Evolutionary conservation across 2,797 vertebrate genomes (phyloP).

Genomic region (Astyanax mexicanus): DNA sequence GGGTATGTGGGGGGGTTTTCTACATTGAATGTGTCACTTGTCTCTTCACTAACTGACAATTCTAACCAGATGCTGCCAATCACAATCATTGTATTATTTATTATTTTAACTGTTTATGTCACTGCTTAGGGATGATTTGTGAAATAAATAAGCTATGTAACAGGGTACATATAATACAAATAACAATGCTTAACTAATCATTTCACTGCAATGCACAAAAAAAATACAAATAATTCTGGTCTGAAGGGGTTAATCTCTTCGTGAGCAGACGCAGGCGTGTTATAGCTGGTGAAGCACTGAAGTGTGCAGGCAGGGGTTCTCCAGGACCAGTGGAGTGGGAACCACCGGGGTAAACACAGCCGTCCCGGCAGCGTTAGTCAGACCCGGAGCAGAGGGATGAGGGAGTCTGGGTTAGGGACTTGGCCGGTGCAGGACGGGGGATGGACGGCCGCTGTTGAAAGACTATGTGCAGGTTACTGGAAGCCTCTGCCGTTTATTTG

Average conservation of each 20-base stretch:
- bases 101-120: too few species aligned
- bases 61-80: too few species aligned
- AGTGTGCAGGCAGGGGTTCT: background rate
- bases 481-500: constrained; percentile 63
- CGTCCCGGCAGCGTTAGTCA: background rate
- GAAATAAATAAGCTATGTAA: too few species aligned
- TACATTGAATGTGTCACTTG: too few species aligned
- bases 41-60: too few species aligned
- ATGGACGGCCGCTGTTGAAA: constrained; percentile 71
- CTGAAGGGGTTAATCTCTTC: background rate
- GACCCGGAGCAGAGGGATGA: background rate
- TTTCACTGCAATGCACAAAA: too few species aligned
- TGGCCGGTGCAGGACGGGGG: constrained; percentile 35
- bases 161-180: too few species aligned
- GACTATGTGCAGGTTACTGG: constrained; percentile 69
- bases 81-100: too few species aligned
- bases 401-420: constrained; percentile 48
- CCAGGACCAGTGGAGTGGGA: background rate
- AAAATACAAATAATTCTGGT: too few species aligned
- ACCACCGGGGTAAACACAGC: background rate
- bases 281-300: background rate
- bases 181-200: too few species aligned
- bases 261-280: background rate
- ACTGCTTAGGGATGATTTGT: too few species aligned
- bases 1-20: too few species aligned